These are phyloP conservation scores for Nephila pilipes DNA, from an alignment of 1,140 invertebrate species.

Conservation along the genomic window DNA sequence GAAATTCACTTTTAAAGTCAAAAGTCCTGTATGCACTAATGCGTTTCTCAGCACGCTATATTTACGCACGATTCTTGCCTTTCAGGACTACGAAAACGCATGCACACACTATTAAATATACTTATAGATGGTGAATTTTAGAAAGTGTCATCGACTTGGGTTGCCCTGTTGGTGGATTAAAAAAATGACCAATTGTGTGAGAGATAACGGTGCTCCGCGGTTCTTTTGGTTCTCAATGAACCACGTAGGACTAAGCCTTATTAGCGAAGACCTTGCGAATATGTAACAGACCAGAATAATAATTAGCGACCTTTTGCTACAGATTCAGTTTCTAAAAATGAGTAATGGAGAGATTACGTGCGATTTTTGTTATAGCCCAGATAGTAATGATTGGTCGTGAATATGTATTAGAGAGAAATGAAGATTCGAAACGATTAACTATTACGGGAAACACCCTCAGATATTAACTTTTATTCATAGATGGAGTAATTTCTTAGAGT, in stretches of 20 bases:
- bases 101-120: neutral
- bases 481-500: neutral
- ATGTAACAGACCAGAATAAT: constrained; percentile 26
- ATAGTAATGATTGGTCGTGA: constrained; percentile 11
- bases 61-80: neutral
- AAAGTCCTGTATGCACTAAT: neutral
- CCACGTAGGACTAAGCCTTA: neutral
- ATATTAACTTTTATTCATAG: neutral
- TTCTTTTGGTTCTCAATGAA: neutral
- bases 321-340: neutral
- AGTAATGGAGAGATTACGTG: neutral
- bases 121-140: neutral
- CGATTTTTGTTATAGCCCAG: neutral
- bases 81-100: neutral
- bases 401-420: neutral
- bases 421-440: neutral
- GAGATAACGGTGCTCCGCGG: neutral
- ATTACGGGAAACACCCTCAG: constrained; percentile 11
- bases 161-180: constrained; percentile 1
- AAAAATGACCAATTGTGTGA: neutral
- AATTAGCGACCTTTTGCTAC: neutral
- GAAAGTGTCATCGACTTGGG: constrained; percentile 41
- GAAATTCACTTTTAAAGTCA: constrained; percentile 1
- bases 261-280: neutral
- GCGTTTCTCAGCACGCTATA: neutral